These are phyloP conservation scores for Athrips mouffetella DNA, from an alignment of 2,888 invertebrate species.

Conservation along the genomic window DNA sequence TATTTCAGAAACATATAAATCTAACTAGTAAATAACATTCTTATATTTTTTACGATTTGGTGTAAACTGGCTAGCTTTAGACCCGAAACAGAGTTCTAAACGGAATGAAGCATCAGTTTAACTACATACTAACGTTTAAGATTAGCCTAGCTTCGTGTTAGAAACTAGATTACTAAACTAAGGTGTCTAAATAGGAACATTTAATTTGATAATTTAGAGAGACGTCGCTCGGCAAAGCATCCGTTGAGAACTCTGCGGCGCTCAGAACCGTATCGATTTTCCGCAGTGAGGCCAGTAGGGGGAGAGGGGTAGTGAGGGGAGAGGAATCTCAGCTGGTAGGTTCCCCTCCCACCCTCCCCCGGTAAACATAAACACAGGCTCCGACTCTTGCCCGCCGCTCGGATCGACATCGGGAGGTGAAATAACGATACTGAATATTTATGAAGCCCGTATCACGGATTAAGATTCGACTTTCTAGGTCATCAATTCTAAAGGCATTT, in stretches of 20 bases:
- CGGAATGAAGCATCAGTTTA: not conserved
- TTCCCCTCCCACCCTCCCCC: constrained; percentile 42
- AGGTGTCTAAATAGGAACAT: not conserved
- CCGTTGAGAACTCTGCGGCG: constrained; percentile 52
- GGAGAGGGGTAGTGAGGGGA: constrained; percentile 29
- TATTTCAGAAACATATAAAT: too few relatives aligned
- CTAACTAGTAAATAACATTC: too few relatives aligned
- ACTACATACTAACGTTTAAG: not conserved
- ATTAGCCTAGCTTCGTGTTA: not conserved
- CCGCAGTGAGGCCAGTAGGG: constrained; percentile 57
- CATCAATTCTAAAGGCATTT: constrained; percentile 51
- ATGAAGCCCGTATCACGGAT: constrained; percentile 68
- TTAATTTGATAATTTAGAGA: constrained; percentile 14
- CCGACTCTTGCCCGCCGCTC: constrained; percentile 32
- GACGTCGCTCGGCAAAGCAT: constrained; percentile 42
- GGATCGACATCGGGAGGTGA: constrained; percentile 72
- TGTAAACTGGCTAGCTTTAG: too few relatives aligned
- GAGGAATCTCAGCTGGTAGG: constrained; percentile 64
- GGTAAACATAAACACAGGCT: constrained; percentile 74
- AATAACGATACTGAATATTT: constrained; percentile 75
- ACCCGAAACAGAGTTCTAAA: not conserved
- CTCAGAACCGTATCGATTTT: constrained; percentile 70
- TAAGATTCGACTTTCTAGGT: constrained; percentile 70
- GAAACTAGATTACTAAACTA: not conserved
- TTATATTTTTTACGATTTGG: too few relatives aligned